Percentiles rank a stretch among this genome's conserved stretches.
phyloP scores from a whole-genome alignment of 1,140 invertebrate genomes.

The Coptotermes formosanus region DNA sequence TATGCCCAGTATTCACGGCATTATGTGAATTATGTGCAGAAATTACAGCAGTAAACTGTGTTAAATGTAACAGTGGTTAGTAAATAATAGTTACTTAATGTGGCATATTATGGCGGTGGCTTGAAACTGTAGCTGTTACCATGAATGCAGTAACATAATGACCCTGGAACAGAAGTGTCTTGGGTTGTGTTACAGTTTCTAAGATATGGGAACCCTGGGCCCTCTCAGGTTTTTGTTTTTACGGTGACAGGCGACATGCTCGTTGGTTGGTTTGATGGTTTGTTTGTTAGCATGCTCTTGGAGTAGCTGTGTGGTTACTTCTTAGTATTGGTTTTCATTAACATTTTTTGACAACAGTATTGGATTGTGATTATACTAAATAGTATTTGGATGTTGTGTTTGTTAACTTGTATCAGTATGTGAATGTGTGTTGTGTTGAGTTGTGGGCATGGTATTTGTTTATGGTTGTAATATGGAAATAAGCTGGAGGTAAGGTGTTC shows the following conservation, averaged over 20 bases:
- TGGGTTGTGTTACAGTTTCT: background rate
- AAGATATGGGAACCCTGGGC: background rate
- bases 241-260: constrained; percentile 7
- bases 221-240: background rate
- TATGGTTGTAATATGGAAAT: background rate
- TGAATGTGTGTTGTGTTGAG: background rate
- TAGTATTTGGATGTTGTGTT: background rate
- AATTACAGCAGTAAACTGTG: background rate
- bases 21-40: background rate
- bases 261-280: constrained; percentile 16
- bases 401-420: background rate
- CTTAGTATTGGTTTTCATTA: background rate
- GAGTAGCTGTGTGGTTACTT: background rate
- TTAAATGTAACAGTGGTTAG: background rate
- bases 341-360: background rate
- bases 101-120: background rate
- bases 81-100: background rate
- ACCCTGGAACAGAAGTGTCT: background rate
- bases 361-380: background rate
- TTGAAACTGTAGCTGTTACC: background rate
- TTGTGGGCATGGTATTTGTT: background rate
- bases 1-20: background rate
- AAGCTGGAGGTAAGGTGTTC: background rate
- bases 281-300: background rate
- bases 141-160: background rate